Evolutionary conservation across 1,140 invertebrate genomes (phyloP), one percentile per base, ranked within the genome.

Genomic region (Dendroctonus ponderosae): DNA sequence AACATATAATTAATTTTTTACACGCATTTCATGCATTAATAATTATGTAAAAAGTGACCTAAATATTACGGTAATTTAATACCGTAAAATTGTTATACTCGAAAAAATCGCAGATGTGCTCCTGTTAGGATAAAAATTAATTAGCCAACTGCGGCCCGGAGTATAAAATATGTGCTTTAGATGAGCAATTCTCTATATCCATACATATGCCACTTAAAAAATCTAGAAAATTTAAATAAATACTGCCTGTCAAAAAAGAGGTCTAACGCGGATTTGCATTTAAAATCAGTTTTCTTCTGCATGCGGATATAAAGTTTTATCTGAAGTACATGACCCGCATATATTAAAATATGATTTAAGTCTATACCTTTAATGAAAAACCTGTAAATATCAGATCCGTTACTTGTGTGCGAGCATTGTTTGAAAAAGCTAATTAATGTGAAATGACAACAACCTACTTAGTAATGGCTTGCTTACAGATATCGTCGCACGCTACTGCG

Each of bases 271-370:
- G 38, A 62, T 62, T 62, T 62, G 59, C 59, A 62, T 62, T 62
- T 62, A 50, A 50, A 62, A 62, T 62, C 51, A 52, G 44, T 51
- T 51, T 62, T 26, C 50, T 50, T 41, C 15, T 26, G 50, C 48
- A 62, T 62, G 46, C 48, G 59, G 59, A 62, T 62, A 62, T 62
- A 42, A 26, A 60, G 46, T 38, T 52, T 62, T 62, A 62, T 62
- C 59, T 62, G 7, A 62, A 50, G 15, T 62, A 58, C 42, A 58
- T 38, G 56, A 58, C 11, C 42, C n/a, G 56, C 40, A 58, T 58
- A 58, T 58, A 44, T 58, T 58, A 58, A 51, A 58, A 15, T 58
- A 44, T 58, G 56, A 58, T 58, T 56, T 56, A 56, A 56, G 41
- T 8, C 26, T 26, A 26, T 26, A 26, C 26, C 26, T 26, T 26